Base-by-base conservation (phyloP, 2,113 vertebrate genomes). In the Pelecanus crispus region DNA sequence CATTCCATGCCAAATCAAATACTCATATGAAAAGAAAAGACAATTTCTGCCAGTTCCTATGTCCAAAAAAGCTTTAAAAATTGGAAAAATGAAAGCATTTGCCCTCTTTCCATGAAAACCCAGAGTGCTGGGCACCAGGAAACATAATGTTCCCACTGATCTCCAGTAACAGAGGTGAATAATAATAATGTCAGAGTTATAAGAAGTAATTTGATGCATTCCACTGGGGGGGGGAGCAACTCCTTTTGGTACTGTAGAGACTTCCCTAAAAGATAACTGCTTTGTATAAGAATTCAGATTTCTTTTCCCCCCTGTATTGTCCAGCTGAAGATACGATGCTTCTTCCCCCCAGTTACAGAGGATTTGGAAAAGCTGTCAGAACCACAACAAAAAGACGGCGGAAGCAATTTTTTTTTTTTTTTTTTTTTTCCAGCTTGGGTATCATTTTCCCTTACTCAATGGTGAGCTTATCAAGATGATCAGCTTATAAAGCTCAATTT, bases 1-100 rank as follows among this genome's bases (percentile, higher is more conserved):
- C 40, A 65, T 78, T 72, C 66, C 52, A 82, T 87, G 97, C 97
- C 98, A 98, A 98, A 94, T 84, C 95, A 97, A 98, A 98, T 90
- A 97, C 26, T 92, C 78, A 67, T 34, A 95, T 55, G 66, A 97
- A 87, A 70, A 91, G 79, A 75, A 95, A 93, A 96, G 72, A 81
- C 21, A 71, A 81, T 87, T 90, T 92, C 85, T 97, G 96, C 95
- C 96, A 97, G 81, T 44, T 96, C 17, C 17, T 94, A 14, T 18
- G 45, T 96, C 94, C 95, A 97, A 97, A 95, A 96, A 86, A 80
- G 13, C 67, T 90, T 95, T 36, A 68, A 61, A 94, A 96, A 90
- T 81, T 88, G 83, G 82, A 95, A 97, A 96, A 96, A 63, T 29
- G 52, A 86, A 94, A 94, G 73, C 29, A 13, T 91, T 97, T 95